A percentile compares a stretch with the other conserved stretches of the same genome.
phyloP scores from a whole-genome alignment of 1,140 invertebrate species.

The Oncopodura yosiiana region DNA sequence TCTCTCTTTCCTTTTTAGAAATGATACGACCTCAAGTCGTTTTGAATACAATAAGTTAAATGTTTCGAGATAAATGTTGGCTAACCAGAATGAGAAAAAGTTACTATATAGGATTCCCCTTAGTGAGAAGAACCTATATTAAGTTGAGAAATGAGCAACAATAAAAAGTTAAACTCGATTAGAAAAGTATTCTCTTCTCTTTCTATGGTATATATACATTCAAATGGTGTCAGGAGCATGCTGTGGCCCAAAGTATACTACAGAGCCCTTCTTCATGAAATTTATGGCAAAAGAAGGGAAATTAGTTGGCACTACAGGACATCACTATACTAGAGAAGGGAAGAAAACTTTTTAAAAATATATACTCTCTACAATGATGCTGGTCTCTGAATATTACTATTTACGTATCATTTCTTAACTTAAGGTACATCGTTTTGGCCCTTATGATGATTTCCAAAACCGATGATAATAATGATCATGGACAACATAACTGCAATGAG shows the following conservation, averaged over 20 bases:
- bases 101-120: neutral
- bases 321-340: no score
- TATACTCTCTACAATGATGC: no score
- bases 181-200: conserved; percentile 7
- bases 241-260: conserved; percentile 17
- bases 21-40: neutral
- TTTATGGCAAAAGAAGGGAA: conserved; percentile 27
- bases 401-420: no score
- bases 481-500: no score
- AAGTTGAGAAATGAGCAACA: neutral
- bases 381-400: no score
- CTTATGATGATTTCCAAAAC: no score
- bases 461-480: no score
- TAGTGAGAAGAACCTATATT: conserved; percentile 8
- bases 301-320: conserved; percentile 21
- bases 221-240: conserved; percentile 25
- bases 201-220: conserved; percentile 1
- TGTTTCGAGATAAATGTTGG: neutral
- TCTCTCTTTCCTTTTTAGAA: conserved; percentile 2
- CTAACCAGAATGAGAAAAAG: conserved; percentile 6
- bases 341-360: no score
- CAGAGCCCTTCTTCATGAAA: conserved; percentile 11
- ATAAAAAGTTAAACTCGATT: conserved; percentile 2
- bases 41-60: neutral
- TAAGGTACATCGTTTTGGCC: no score